Evolutionary conservation across 2,113 vertebrate species (phyloP).

Genomic region (Microtus oregoni): DNA sequence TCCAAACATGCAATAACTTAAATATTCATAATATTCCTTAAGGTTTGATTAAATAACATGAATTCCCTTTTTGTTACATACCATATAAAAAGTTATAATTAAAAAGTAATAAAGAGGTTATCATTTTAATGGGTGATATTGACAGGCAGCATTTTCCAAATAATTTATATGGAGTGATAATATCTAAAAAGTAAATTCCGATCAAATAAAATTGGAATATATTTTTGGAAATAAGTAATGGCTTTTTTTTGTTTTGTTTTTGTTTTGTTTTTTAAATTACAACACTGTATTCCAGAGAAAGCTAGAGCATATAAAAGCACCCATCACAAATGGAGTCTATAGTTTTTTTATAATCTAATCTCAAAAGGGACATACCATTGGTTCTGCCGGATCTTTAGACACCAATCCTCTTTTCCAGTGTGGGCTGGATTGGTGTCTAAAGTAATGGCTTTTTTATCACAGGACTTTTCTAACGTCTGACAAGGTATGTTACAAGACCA

Average conservation of each 20-base stretch:
- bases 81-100: not conserved
- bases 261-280: too few species aligned
- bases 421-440: too few species aligned
- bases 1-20: not conserved
- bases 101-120: not conserved
- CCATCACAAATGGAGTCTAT: not conserved
- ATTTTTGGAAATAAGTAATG: not conserved
- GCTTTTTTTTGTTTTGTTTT: too few species aligned
- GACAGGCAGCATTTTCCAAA: not conserved
- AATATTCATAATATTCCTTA: not conserved
- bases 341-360: not conserved
- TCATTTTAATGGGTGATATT: not conserved
- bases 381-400: not conserved
- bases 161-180: not conserved
- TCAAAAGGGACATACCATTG: not conserved
- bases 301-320: not conserved
- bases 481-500: not conserved
- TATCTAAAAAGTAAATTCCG: not conserved
- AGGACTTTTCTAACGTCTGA: not conserved
- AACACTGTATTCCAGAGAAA: not conserved
- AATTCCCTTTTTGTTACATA: not conserved
- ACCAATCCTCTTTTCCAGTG: too few species aligned
- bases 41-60: not conserved
- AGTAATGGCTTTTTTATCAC: not conserved
- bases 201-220: conserved; percentile 18